phyloP scores from a whole-genome alignment of 2,888 invertebrate species.

The Xestia xanthographa region DNA sequence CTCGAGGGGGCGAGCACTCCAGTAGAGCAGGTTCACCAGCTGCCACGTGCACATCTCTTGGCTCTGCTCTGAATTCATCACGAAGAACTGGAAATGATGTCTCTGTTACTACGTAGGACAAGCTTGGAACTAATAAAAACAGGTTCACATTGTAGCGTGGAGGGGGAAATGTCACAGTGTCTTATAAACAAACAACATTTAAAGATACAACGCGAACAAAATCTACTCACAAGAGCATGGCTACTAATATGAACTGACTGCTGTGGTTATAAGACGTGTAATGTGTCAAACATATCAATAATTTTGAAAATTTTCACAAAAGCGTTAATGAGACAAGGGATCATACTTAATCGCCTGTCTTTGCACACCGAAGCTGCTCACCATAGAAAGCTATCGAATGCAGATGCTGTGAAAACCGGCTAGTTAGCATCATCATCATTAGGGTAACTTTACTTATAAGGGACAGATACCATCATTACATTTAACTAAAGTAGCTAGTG shows the following conservation, averaged over 20 bases:
- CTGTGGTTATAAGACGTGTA: neutral
- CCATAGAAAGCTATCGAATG: neutral
- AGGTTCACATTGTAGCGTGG: slow-evolving; percentile 7
- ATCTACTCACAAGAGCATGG: neutral
- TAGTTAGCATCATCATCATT: neutral
- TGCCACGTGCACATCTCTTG: slow-evolving; percentile 97
- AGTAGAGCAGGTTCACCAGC: slow-evolving; percentile 97
- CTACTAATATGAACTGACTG: neutral
- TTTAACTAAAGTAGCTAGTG: slow-evolving; percentile 16
- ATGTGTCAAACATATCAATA: neutral
- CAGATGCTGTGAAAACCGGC: neutral
- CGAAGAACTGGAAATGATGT: slow-evolving; percentile 93
- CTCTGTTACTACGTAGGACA: slow-evolving; percentile 21
- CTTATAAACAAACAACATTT: too few relatives aligned
- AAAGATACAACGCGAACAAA: neutral
- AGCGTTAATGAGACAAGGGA: neutral
- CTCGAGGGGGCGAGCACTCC: slow-evolving; percentile 98
- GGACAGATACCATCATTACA: too few relatives aligned
- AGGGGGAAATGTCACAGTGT: slow-evolving; percentile 16
- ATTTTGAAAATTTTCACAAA: neutral
- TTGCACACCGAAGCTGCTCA: neutral
- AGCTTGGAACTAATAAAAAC: neutral
- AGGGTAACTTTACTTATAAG: neutral
- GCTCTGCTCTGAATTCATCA: slow-evolving; percentile 98
- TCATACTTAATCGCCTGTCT: neutral